phyloP scores from a whole-genome alignment of 2,888 invertebrate species.

The Ypsolopha sequella region DNA sequence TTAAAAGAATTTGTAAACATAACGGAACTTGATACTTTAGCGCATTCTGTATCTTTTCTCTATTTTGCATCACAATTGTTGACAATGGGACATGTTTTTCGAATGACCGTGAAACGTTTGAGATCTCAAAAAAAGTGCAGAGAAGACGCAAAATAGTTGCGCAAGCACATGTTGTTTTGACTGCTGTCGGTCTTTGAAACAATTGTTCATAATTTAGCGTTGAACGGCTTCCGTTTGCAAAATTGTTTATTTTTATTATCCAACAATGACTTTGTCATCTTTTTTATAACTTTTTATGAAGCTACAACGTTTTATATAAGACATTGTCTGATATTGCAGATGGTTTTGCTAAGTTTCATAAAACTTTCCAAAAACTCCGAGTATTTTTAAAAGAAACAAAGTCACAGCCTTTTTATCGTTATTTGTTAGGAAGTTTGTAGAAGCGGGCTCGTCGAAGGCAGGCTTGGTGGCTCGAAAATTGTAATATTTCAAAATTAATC shows the following conservation, averaged over 20 bases:
- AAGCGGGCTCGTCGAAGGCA: conserved; percentile 1
- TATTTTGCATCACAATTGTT: conserved; percentile 43
- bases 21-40: conserved; percentile 32
- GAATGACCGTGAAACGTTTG: neutral
- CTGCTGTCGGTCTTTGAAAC: conserved; percentile 32
- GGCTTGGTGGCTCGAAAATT: conserved; percentile 51
- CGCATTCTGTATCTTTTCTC: conserved; percentile 48
- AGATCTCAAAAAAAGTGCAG: neutral
- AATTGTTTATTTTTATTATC: neutral
- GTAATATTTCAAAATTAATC: conserved; percentile 72
- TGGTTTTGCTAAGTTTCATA: no score
- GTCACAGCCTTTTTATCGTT: neutral
- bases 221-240: conserved; percentile 1
- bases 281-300: neutral
- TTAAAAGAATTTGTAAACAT: conserved; percentile 52
- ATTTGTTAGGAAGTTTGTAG: conserved; percentile 2
- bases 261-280: neutral
- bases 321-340: no score
- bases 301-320: no score
- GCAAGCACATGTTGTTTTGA: conserved; percentile 39
- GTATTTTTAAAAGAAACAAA: neutral
- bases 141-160: neutral
- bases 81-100: conserved; percentile 25
- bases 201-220: conserved; percentile 6
- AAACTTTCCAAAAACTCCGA: no score